Evolutionary conservation across 1,140 invertebrate genomes (phyloP), one percentile per base, ranked within the genome.

Genomic region (Aradophagus sp.): DNA sequence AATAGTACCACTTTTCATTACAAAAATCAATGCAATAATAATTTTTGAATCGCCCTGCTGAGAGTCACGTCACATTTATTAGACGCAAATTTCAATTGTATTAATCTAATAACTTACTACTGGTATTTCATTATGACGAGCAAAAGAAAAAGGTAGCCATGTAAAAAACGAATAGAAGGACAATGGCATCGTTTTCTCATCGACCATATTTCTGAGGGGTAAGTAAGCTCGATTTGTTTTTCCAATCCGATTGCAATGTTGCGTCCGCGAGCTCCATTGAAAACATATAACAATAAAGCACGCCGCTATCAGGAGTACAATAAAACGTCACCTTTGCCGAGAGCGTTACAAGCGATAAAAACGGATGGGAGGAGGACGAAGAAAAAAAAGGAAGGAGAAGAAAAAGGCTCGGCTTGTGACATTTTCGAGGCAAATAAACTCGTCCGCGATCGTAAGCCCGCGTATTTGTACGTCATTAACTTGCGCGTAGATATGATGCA

Each of bases 391-490:
- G 8, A 23, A 23, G 20, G 20, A 8, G 4, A 23, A 23, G n/a
- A n/a, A 23, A 23, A 23, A 4, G 16, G 10, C 20, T 3, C 26
- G 17, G 19, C 23, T 23, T 7, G 26, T 39, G 34, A 39, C 53
- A 32, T 52, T 67, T 67, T 52, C 45, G 36, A 44, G 31, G 53
- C 53, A 67, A 67, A 67, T 52, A 67, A 67, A 52, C 36, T 45
- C 52, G 52, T 66, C 62, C 36, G 29, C 63, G 63, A 42, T 47
- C 23, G 44, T 42, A 35, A 69, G 48, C 66, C 56, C 44, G 41
- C 50, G 52, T 70, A 62, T 70, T 70, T 70, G 66, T 62, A 63
- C 41, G 35, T 63, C 66, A 62, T 70, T 70, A 70, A 70, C 44
- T 70, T 55, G 44, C 23, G 39, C 66, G 31, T 44, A 44, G 45